Evolutionary conservation across 2,888 invertebrate species (phyloP), one percentile per base, ranked within the genome.

Genomic region (Amiota communis): DNA sequence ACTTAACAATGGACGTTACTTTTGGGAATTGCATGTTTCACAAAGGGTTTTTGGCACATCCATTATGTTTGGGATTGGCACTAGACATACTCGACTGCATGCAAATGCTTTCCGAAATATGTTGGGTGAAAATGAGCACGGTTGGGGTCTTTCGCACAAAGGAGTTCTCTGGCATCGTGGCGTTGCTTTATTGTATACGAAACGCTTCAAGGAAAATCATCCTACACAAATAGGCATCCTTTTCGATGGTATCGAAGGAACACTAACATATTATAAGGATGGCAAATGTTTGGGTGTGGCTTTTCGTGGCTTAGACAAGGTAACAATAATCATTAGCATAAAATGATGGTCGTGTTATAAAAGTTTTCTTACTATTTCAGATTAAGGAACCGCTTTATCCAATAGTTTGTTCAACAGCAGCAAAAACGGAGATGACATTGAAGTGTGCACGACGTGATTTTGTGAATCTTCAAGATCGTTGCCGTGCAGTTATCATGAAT

Each of bases 71-170:
- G 95, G 94, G 12, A 85, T 84, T 3, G 93, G 93, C 57, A 93
- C 93, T 4, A 88, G 87, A 70, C 85, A 89, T 57, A 92, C 92
- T 2, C 89, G 93, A 8, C 89, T 94, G 1, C 93, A 94, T 85
- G 93, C 92, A 1, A 92, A 93, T 83, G 91, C 92, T 13, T 95
- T 94, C 86, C 92, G 92, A 47, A 94, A 94, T 86, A 90, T 95
- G 81, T 88, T 95, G 47, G 95, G 95, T n/a, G 93, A 93, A 87
- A 93, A 94, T 85, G 91, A 91, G 65, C 90, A 92, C 75, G 92
- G 94, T 68, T 95, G 94, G 94, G 94, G 94, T 0, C 87, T 95
- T 20, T 94, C 94, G 0, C 94, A 95, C 84, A 94, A 94, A 87
- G 95, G 95, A 8, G 87, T 87, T 1, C 79, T 94, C 0, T 94